Evolutionary conservation across 2,888 invertebrate genomes (phyloP).

Genomic region (Ceriagrion tenellum): DNA sequence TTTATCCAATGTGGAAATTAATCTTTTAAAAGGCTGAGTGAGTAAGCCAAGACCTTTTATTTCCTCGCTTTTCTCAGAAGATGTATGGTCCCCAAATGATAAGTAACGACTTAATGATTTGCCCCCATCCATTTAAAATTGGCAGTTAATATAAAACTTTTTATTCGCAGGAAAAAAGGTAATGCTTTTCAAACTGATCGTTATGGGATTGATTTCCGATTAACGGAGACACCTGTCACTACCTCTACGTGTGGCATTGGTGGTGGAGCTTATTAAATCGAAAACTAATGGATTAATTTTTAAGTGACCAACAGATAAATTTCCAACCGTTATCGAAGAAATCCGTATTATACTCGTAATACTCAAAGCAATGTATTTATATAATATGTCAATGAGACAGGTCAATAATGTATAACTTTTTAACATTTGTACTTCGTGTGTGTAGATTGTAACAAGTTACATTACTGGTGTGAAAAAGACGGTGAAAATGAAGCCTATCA

Average conservation of each 20-base stretch:
- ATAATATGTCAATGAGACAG: too few relatives aligned
- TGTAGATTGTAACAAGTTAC: too few relatives aligned
- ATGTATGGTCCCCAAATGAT: background rate
- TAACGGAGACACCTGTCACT: background rate
- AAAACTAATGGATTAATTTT: background rate
- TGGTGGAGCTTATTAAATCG: background rate
- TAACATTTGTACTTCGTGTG: too few relatives aligned
- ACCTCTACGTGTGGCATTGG: too few relatives aligned
- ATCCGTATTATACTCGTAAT: too few relatives aligned
- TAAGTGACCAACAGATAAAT: too few relatives aligned
- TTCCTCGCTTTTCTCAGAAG: background rate
- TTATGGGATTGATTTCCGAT: background rate
- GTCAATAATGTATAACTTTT: too few relatives aligned
- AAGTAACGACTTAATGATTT: background rate
- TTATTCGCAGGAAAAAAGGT: background rate
- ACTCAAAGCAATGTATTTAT: too few relatives aligned
- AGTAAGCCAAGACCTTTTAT: background rate
- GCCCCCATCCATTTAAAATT: background rate
- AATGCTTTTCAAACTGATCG: background rate
- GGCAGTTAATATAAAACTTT: conserved; percentile 1
- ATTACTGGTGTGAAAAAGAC: too few relatives aligned
- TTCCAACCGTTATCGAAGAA: too few relatives aligned
- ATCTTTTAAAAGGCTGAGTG: background rate
- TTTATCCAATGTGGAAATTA: background rate
- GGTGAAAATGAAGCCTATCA: too few relatives aligned